Evolutionary conservation across 2,888 invertebrate genomes (phyloP), one percentile per base, ranked within the genome.

Genomic region (Platycheirus albimanus): DNA sequence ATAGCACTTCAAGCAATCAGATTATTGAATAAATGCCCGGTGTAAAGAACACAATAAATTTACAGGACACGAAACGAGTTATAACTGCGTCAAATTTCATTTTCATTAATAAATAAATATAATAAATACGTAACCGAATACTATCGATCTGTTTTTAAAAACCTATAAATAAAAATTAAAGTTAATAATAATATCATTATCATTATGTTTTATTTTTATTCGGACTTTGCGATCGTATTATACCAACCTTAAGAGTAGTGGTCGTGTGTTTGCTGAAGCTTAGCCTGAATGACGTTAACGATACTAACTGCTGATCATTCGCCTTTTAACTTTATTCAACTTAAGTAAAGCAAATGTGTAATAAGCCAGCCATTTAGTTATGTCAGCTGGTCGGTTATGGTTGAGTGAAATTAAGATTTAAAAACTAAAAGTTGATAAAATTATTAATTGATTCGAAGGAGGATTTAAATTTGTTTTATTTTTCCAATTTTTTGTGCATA

Each of bases 311-410:
- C 43, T 69, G 78, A 78, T 83, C 83, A 83, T 72, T 83, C 78
- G 78, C 83, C 72, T 72, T 74, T 72, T 74, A 78, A 83, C 78
- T 72, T 45, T 64, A 63, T 41, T 78, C 64, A 74, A 63, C 67
- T 72, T 36, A 74, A 77, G 83, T 69, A 61, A 63, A 71, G 52
- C 71, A 47, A 83, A 69, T 69, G 63, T 78, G 56, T 56, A 64
- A 36, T 63, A 49, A 70, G 20, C 24, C 41, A 41, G 56, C 10
- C 66, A 47, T 45, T 67, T 36, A 36, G 33, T 61, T 15, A 36
- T 61, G 38, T 66, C 66, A 38, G 45, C 38, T 76, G 38, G 61
- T 75, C 75, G 75, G 52, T 61, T 66, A 45, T 54, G 71, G 54
- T 72, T 64, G 36, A 30, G 72, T 81, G 70, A 52, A 64, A 67